phyloP scores from a whole-genome alignment of 2,888 invertebrate species.

The Diaphora mendica region DNA sequence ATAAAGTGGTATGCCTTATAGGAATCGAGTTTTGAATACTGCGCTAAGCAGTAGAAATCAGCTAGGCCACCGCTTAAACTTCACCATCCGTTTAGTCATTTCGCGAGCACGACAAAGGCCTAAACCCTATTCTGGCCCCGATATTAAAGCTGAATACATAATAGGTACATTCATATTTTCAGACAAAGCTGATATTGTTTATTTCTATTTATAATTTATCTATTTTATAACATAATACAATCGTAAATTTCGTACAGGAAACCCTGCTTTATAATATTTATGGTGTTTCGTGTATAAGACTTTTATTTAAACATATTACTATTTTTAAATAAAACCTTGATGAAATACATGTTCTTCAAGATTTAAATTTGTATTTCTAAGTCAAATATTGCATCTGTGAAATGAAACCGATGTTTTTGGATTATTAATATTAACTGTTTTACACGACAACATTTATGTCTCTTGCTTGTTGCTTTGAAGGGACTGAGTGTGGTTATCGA shows the following conservation, averaged over 20 bases:
- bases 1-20: not conserved
- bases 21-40: not conserved
- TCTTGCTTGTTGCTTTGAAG: too few species aligned
- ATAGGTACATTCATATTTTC: not conserved
- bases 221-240: not conserved
- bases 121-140: not conserved
- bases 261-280: not conserved
- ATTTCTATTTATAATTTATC: not conserved
- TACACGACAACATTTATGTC: too few species aligned
- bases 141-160: not conserved
- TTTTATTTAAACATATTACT: not conserved
- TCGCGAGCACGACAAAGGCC: not conserved
- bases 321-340: not conserved
- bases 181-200: not conserved
- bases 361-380: not conserved
- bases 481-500: too few species aligned
- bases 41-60: not conserved
- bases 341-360: not conserved
- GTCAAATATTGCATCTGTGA: too few species aligned
- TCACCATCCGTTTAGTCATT: not conserved
- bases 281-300: not conserved
- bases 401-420: not conserved
- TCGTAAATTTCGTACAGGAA: not conserved
- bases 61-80: not conserved
- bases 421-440: not conserved